A percentile compares a stretch with the other conserved stretches of the same genome.
phyloP scores from a whole-genome alignment of 2,888 invertebrate species.

The Cheiracanthium punctorium region DNA sequence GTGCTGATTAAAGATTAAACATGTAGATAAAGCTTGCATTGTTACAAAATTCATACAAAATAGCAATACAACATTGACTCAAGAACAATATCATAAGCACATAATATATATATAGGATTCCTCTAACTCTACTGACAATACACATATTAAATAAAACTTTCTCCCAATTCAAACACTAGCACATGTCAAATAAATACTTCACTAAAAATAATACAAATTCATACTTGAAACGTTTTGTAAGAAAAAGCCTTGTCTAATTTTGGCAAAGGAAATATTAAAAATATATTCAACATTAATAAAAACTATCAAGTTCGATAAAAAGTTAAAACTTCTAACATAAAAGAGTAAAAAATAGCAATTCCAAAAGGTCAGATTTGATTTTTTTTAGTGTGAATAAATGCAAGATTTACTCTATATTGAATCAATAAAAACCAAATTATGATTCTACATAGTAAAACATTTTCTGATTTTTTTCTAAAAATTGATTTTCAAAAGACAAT shows the following conservation, averaged over 20 bases:
- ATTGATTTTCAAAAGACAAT: not conserved
- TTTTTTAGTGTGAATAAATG: no score
- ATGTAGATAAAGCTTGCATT: conserved; percentile 4
- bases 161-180: not conserved
- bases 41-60: not conserved
- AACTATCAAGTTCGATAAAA: not conserved
- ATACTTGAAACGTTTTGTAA: not conserved
- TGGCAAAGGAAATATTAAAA: not conserved
- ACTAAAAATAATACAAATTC: no score
- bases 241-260: not conserved
- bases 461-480: no score
- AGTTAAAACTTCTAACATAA: not conserved
- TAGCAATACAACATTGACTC: conserved; percentile 6
- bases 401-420: no score
- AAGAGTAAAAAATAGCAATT: not conserved
- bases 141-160: not conserved
- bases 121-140: not conserved
- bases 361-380: no score
- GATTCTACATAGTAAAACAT: no score
- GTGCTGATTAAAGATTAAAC: not conserved
- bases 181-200: not conserved
- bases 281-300: not conserved
- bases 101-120: not conserved
- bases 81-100: not conserved
- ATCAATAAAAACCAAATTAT: no score